Percentiles rank a stretch among this genome's conserved stretches.
phyloP scores from a whole-genome alignment of 2,888 invertebrate genomes.

The Cantharis rustica region DNA sequence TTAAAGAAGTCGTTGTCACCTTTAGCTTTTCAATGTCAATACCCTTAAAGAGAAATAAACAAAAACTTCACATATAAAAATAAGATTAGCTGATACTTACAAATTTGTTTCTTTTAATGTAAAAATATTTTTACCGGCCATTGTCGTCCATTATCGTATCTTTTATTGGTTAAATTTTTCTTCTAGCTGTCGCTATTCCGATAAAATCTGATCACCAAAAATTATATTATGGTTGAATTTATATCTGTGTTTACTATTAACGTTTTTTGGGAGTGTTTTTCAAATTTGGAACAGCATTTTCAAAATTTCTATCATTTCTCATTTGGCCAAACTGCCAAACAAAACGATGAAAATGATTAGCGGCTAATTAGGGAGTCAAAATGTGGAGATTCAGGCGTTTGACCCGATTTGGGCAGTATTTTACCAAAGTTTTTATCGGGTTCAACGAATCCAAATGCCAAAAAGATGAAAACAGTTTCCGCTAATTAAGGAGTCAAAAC shows the following conservation, averaged over 20 bases:
- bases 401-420: not conserved
- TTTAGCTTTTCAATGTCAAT: not conserved
- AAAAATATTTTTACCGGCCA: not conserved
- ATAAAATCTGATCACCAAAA: not conserved
- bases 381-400: not conserved
- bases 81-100: not conserved
- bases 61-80: not conserved
- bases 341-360: not conserved
- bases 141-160: not conserved
- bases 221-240: not conserved
- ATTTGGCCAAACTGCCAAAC: not conserved
- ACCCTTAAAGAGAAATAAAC: not conserved
- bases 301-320: not conserved
- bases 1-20: not conserved
- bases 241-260: not conserved
- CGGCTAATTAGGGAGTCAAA: not conserved
- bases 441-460: not conserved
- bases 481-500: not conserved
- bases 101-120: not conserved
- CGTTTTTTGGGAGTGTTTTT: not conserved
- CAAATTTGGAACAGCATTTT: not conserved
- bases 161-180: not conserved
- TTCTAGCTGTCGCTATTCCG: not conserved
- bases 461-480: not conserved
- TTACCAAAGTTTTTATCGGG: not conserved